Evolutionary conservation across 2,797 vertebrate genomes (phyloP), one percentile per base, ranked within the genome.

Genomic region (Echeneis naucrates): DNA sequence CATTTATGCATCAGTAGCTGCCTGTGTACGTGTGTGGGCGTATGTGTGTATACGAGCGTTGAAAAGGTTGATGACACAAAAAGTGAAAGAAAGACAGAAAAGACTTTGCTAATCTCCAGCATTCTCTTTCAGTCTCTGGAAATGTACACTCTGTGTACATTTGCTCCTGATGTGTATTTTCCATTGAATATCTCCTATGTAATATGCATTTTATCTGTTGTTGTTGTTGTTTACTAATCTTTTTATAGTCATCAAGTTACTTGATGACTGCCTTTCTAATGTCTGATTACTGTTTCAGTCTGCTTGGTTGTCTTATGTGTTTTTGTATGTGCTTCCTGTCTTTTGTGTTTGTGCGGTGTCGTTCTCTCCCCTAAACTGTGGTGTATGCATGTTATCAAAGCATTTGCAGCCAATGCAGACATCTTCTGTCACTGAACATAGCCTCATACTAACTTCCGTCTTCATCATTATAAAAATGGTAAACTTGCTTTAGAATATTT

Each of bases 71-170:
- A 58, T 0, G 23, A 32, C 70, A 26, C 38, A 35, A 42, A 42
- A 33, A 67, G 47, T 56, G 23, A 61, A 59, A 75, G 23, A 61
- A 59, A 75, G 35, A 67, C 33, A 42, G 45, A 26, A 52, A 68
- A 44, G 37, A 72, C 32, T 30, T 37, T 53, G 32, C 56, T 71
- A 14, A 78, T 81, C 59, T 52, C 23, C 63, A 57, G 57, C 71
- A 82, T 67, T 80, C 56, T 83, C 66, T 81, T 69, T 75, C 64
- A 72, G 44, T 80, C 47, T 83, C 33, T 72, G 54, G 27, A 84
- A 87, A 90, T 89, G 78, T 85, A 84, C 85, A 60, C 69, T 5
- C 0, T 24, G 24, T 74, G 77, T 88, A 87, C 87, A 93, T 92
- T 87, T 85, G 56, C 27, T 56, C 64, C 61, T 59, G 24, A 26